phyloP scores from a whole-genome alignment of 2,888 invertebrate genomes.

The Pachycephus smyrnensis region DNA sequence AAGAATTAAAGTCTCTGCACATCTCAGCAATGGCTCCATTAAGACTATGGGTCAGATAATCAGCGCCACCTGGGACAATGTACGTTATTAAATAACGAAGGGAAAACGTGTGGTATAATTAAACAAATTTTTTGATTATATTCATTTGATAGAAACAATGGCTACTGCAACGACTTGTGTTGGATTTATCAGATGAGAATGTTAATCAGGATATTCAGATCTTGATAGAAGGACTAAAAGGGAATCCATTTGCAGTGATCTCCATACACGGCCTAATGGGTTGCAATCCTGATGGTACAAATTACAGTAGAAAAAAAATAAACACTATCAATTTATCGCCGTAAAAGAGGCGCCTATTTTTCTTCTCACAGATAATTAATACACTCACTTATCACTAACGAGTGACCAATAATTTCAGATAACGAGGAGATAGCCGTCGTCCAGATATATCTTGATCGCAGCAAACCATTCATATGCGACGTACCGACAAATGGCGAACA shows the following conservation, averaged over 20 bases:
- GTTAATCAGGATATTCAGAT: constrained; percentile 30
- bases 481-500: constrained; percentile 29
- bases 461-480: constrained; percentile 35
- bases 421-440: constrained; percentile 39
- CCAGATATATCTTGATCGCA: constrained; percentile 33
- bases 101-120: background rate
- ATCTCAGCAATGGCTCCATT: constrained; percentile 14
- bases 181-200: constrained; percentile 27
- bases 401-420: constrained; percentile 30
- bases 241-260: constrained; percentile 33
- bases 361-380: background rate
- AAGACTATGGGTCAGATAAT: constrained; percentile 10
- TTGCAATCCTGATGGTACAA: constrained; percentile 38
- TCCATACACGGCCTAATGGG: constrained; percentile 38
- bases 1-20: constrained; percentile 25
- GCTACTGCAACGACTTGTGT: constrained; percentile 30
- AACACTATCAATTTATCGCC: background rate
- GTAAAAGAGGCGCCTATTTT: background rate
- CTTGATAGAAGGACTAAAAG: constrained; percentile 36
- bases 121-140: background rate
- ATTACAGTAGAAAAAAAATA: constrained; percentile 10
- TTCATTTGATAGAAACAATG: constrained; percentile 24
- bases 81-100: background rate
- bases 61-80: constrained; percentile 16
- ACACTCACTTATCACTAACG: background rate